Base-by-base conservation (phyloP, 2,797 vertebrate species). In the Pantherophis vulpinus region DNA sequence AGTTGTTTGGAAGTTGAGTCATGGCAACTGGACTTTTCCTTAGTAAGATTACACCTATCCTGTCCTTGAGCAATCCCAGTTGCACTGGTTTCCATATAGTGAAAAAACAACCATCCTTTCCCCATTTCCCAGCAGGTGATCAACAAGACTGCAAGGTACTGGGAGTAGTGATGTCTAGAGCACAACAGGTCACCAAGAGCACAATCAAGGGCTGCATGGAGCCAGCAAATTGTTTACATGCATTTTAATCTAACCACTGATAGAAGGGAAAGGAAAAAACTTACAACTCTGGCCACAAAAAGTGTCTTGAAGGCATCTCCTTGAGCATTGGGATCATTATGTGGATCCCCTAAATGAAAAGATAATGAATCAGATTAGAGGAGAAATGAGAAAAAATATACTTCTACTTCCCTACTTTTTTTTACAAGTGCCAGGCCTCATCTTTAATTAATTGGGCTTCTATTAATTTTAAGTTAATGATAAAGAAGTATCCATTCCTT, bases 261-360 rank as follows among this genome's bases (percentile, higher is more conserved):
- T 32, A 51, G 54, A 47, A 60, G 56, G 3, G 90, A 86, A 58
- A 5, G 42, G 4, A 60, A 1, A 16, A 93, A 14, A 97, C 98
- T 98, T 93, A 99, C 99, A 98, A 99, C 98, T 97, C 99, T 97
- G 14, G 99, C 99, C 92, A 99, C 99, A 95, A 99, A 99, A 93
- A 99, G 97, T 5, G 99, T 99, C 97, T 99, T 99, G 97, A 99
- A 99, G 88, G 99, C 99, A 94, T 99, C 99, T 3, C 99, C 99
- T 97, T 99, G 99, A 60, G 99, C 99, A 95, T 99, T 99, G 10
- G 98, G 97, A 96, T 99, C 99, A 94, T 99, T 99, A 95, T 99
- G 99, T 86, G 99, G 99, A 96, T 99, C 99, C 99, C 99, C 99
- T 99, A 95, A 91, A 27, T 54, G 91, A 56, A 66, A 79, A 20